These are phyloP conservation scores for Hymenochirus boettgeri DNA, from an alignment of 2,113 vertebrate species.

Conservation along the genomic window DNA sequence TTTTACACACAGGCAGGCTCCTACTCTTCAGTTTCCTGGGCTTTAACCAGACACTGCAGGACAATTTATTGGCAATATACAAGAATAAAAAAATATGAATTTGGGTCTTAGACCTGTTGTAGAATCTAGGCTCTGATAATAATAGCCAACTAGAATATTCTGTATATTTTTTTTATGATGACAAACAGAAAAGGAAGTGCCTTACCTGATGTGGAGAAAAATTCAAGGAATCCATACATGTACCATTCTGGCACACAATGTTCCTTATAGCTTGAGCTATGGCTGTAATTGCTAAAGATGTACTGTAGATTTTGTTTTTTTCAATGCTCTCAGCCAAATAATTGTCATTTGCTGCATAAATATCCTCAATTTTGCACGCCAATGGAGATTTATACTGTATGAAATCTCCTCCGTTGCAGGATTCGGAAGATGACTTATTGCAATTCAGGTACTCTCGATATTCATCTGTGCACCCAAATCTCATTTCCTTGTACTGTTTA, in stretches of 20 bases:
- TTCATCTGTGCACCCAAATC: conserved; percentile 50
- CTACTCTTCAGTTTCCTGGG: too few relatives aligned
- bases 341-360: conserved; percentile 48
- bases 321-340: conserved; percentile 41
- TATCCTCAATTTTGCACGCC: conserved; percentile 41
- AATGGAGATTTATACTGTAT: conserved; percentile 34
- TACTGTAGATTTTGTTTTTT: conserved; percentile 41
- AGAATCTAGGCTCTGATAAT: neutral
- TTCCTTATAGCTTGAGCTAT: conserved; percentile 52
- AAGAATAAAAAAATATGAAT: too few relatives aligned
- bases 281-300: conserved; percentile 47
- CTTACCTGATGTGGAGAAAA: conserved; percentile 60
- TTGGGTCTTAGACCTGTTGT: neutral
- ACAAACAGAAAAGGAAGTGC: neutral
- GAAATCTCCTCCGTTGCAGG: conserved; percentile 21
- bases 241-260: conserved; percentile 52
- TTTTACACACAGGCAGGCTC: too few relatives aligned
- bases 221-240: conserved; percentile 49
- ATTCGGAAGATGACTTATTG: conserved; percentile 24
- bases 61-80: too few relatives aligned
- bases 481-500: conserved; percentile 56
- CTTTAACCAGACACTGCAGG: too few relatives aligned
- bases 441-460: conserved; percentile 40
- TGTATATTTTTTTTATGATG: too few relatives aligned
- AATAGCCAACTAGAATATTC: neutral